Conservation (phyloP, 2,797 vertebrate genomes). For the Enteromius unitaeniatus region DNA sequence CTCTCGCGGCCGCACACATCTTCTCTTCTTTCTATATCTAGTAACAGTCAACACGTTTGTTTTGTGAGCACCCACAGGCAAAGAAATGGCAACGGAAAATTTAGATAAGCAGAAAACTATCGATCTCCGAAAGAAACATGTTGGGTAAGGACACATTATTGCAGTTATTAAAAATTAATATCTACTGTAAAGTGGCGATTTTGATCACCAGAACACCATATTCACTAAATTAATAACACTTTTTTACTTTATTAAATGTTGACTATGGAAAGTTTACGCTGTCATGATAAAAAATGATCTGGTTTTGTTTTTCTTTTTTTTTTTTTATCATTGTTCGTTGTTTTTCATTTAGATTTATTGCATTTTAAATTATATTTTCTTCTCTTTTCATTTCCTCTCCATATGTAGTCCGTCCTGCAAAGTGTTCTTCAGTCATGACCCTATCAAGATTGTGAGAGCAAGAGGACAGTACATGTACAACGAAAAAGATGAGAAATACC, state of each 20-base stretch:
- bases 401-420: constrained; percentile 90
- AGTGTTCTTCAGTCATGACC: constrained; percentile 93
- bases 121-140: constrained; percentile 84
- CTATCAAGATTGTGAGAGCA: constrained; percentile 92
- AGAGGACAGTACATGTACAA: constrained; percentile 95
- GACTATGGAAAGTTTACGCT: not conserved
- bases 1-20: not conserved
- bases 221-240: not conserved
- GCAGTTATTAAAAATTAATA: not conserved
- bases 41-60: not conserved
- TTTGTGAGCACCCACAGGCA: not conserved
- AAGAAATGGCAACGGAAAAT: constrained; percentile 70
- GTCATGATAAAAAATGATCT: not conserved
- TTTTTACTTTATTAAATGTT: not conserved
- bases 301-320: not conserved
- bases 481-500: constrained; percentile 86
- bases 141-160: constrained; percentile 80
- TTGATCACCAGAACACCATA: not conserved
- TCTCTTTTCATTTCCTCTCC: not conserved
- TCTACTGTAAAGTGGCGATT: not conserved
- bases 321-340: not conserved
- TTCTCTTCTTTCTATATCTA: constrained; percentile 1
- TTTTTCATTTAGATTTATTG: not conserved
- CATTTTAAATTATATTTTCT: not conserved
- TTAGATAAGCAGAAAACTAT: constrained; percentile 86